These are phyloP conservation scores for Maconellicoccus hirsutus DNA, from an alignment of 1,140 invertebrate genomes.

Conservation along the genomic window DNA sequence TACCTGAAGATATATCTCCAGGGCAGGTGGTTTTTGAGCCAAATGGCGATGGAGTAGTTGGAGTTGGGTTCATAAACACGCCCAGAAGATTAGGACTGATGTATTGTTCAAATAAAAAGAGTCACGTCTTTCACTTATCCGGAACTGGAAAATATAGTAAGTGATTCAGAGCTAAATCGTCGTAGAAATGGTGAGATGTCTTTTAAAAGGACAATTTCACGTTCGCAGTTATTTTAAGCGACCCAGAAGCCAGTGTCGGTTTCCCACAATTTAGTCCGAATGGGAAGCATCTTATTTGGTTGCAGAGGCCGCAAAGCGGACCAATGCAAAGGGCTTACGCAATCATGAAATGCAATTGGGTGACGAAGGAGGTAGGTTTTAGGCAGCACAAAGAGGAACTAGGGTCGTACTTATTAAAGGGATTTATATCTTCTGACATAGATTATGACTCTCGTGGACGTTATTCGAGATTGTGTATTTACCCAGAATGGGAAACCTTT, in stretches of 20 bases:
- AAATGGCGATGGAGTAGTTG: constrained; percentile 54
- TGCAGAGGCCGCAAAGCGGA: constrained; percentile 46
- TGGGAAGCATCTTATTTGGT: constrained; percentile 49
- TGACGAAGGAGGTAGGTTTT: constrained; percentile 32
- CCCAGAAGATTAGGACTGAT: constrained; percentile 66
- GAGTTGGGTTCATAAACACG: constrained; percentile 58
- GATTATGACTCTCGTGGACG: no score
- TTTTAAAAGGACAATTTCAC: no score
- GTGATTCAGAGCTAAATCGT: constrained; percentile 26
- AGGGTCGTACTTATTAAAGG: no score
- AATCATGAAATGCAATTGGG: constrained; percentile 40
- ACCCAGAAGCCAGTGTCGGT: constrained; percentile 41
- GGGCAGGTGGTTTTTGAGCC: constrained; percentile 57
- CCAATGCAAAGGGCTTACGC: constrained; percentile 49
- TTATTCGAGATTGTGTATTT: no score
- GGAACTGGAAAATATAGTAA: constrained; percentile 46
- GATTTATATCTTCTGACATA: no score
- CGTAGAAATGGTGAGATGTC: no score
- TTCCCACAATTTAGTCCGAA: constrained; percentile 46
- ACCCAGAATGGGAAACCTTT: not conserved
- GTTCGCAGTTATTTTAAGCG: constrained; percentile 10
- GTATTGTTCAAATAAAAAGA: constrained; percentile 66
- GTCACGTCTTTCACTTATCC: constrained; percentile 49
- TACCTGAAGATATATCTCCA: constrained; percentile 55
- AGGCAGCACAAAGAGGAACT: no score